Evolutionary conservation across 1,140 invertebrate genomes (phyloP).

Genomic region (Tigriopus japonicus): DNA sequence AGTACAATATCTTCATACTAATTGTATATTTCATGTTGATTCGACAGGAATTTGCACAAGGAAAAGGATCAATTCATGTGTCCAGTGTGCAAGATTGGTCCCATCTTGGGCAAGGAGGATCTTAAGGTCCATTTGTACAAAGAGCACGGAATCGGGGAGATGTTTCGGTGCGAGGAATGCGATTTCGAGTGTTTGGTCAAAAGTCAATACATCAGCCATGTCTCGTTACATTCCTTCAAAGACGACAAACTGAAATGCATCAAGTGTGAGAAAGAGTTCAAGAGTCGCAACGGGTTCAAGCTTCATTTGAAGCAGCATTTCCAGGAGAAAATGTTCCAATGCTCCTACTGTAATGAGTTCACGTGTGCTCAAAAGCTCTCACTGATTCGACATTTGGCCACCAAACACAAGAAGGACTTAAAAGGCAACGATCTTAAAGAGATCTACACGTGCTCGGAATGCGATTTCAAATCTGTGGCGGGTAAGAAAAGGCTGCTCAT

Average conservation of each 20-base stretch:
- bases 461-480: slow-evolving; percentile 16
- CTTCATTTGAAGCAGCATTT: slow-evolving; percentile 9
- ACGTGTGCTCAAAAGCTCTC: slow-evolving; percentile 20
- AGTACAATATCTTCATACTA: background rate
- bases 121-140: slow-evolving; percentile 13
- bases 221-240: background rate
- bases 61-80: background rate
- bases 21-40: background rate
- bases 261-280: slow-evolving; percentile 9
- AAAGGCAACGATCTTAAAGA: slow-evolving; percentile 19
- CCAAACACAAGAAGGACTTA: slow-evolving; percentile 20
- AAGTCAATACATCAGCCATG: slow-evolving; percentile 1
- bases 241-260: background rate
- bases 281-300: slow-evolving; percentile 3
- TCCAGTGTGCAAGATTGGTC: slow-evolving; percentile 5
- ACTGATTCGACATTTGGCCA: slow-evolving; percentile 20
- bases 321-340: background rate
- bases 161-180: slow-evolving; percentile 14
- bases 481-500: background rate
- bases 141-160: slow-evolving; percentile 10
- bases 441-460: slow-evolving; percentile 18
- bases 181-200: slow-evolving; percentile 6
- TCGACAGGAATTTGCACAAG: background rate
- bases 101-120: slow-evolving; percentile 5
- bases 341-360: slow-evolving; percentile 6